Evolutionary conservation across 2,888 invertebrate genomes (phyloP), one percentile per base, ranked within the genome.

Genomic region (Cheilosia pagana): DNA sequence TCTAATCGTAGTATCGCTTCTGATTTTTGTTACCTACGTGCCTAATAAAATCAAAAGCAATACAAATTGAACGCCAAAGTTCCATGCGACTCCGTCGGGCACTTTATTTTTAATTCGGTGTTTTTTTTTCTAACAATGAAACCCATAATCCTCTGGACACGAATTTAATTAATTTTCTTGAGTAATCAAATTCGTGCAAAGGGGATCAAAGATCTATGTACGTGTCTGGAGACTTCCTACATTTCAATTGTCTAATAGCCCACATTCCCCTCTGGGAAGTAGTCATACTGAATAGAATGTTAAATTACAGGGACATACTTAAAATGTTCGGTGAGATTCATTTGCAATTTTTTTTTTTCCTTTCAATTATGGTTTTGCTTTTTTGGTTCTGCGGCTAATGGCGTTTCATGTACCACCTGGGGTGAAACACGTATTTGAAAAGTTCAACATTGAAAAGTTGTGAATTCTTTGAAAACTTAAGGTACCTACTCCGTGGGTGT

Each of bases 401-500:
- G 45, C 43, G 21, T 43, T 55, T 23, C 45, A 19, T 53, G 43
- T 55, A 55, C 43, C 43, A 28, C 55, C 31, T 6, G 31, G 14
- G 55, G 55, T 31, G 31, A 4, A 23, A 25, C 45, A 68, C n/a
- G 35, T 57, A 68, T 57, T 68, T 57, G 55, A 53, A 67, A 67
- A 55, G 67, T 67, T 53, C 67, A 67, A 67, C 19, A 55, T 19
- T 67, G 12, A 14, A 45, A 57, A 45, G 45, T 41, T 65, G 16
- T 25, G 41, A 39, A 65, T 65, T 39, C 53, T 67, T 55, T 31
- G 43, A 23, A 43, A 55, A 68, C 43, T 43, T 55, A 43, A 57
- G 45, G 31, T 57, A 45, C 16, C n/a, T 53, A 41, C 41, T 39
- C 12, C 35, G n/a, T 31, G 16, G 2, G 45, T 21, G 21, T 35